Evolutionary conservation across 2,113 vertebrate species (phyloP).

Genomic region (Catharus bicknelli): DNA sequence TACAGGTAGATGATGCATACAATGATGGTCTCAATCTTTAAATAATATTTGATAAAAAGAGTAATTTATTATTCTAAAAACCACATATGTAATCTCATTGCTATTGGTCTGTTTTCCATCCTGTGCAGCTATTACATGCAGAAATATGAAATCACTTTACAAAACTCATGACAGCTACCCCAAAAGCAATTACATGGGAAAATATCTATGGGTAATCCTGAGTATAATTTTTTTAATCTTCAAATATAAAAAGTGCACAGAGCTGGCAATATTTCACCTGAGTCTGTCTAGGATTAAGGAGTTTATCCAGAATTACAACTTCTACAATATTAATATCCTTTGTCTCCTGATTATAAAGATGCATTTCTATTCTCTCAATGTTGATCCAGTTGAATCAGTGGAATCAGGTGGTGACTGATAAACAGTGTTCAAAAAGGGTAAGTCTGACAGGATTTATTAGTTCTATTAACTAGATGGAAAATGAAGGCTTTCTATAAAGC

Average conservation of each 20-base stretch:
- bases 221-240: not conserved
- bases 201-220: not conserved
- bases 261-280: not conserved
- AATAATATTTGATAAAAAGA: constrained; percentile 59
- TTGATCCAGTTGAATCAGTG: not conserved
- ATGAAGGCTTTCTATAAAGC: not conserved
- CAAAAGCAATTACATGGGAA: constrained; percentile 15
- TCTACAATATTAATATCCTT: not conserved
- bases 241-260: constrained; percentile 7
- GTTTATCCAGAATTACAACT: not conserved
- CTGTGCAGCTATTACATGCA: not conserved
- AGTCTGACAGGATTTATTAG: not conserved
- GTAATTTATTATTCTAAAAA: constrained; percentile 37
- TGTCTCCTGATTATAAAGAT: not conserved
- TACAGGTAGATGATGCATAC: not conserved
- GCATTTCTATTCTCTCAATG: not conserved
- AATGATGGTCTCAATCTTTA: constrained; percentile 35
- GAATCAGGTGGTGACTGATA: not conserved
- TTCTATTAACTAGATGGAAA: not conserved
- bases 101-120: constrained; percentile 14
- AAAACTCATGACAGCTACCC: constrained; percentile 4
- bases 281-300: constrained; percentile 25
- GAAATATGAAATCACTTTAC: not conserved
- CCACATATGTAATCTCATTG: not conserved
- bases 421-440: not conserved